phyloP scores from a whole-genome alignment of 1,140 invertebrate genomes.

The Patella vulgata region DNA sequence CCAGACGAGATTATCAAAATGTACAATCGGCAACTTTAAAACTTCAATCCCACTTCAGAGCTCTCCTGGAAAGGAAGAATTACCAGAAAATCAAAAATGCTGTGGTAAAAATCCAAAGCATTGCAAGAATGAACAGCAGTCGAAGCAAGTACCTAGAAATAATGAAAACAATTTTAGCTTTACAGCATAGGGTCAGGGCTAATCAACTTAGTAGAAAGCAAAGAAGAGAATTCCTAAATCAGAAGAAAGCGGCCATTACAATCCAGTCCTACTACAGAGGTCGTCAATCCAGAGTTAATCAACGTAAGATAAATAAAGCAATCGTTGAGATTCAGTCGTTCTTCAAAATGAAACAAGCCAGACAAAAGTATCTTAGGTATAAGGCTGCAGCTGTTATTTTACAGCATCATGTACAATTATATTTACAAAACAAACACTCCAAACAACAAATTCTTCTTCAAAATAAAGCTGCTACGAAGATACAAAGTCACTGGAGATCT shows the following conservation, averaged over 20 bases:
- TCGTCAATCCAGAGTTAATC: constrained; percentile 9
- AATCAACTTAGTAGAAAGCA: not conserved
- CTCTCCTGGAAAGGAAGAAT: not conserved
- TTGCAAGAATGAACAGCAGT: not conserved
- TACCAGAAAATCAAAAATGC: not conserved
- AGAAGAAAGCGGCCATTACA: not conserved
- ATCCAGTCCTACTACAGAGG: constrained; percentile 8
- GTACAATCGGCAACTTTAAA: not conserved
- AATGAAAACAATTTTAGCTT: not conserved
- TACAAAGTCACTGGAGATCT: constrained; percentile 35
- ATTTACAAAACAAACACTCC: constrained; percentile 9
- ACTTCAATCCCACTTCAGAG: not conserved
- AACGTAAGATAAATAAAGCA: constrained; percentile 1
- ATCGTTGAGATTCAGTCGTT: constrained; percentile 4
- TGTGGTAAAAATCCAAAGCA: constrained; percentile 6
- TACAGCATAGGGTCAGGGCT: constrained; percentile 5
- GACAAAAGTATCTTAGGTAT: not conserved
- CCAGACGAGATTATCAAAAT: not conserved
- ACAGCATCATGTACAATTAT: constrained; percentile 13
- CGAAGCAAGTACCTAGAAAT: not conserved
- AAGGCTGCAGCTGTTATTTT: constrained; percentile 35
- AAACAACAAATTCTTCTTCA: not conserved
- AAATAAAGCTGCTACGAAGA: constrained; percentile 12
- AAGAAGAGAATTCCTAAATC: constrained; percentile 15
- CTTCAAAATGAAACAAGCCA: constrained; percentile 12